A percentile compares a stretch with the other conserved stretches of the same genome.
Evolutionary conservation across 2,888 invertebrate species (phyloP).

Genomic region (Lasioglossum calceatum): DNA sequence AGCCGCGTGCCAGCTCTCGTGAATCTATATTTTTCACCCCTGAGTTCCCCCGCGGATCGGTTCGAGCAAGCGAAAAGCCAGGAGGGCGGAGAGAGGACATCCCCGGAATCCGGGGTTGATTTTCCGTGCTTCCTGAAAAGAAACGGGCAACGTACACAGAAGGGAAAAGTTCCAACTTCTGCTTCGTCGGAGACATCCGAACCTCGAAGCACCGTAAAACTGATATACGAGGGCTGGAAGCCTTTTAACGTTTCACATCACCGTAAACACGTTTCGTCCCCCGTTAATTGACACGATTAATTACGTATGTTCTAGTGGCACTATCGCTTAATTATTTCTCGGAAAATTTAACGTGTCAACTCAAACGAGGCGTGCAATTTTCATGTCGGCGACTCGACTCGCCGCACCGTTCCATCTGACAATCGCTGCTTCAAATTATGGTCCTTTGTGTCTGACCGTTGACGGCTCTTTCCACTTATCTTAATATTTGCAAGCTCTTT

Average conservation of each 20-base stretch:
- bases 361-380: neutral
- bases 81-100: slow-evolving; percentile 10
- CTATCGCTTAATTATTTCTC: neutral
- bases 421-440: neutral
- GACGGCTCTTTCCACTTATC: neutral
- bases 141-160: slow-evolving; percentile 20
- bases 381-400: neutral
- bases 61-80: slow-evolving; percentile 20
- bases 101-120: slow-evolving; percentile 37
- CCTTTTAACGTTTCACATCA: slow-evolving; percentile 27
- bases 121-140: slow-evolving; percentile 37
- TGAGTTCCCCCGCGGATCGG: slow-evolving; percentile 4
- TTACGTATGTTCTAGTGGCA: neutral
- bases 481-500: neutral
- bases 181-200: slow-evolving; percentile 12
- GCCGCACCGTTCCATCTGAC: neutral
- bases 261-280: neutral
- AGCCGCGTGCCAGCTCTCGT: slow-evolving; percentile 62
- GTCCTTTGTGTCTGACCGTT: neutral
- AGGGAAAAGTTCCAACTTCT: slow-evolving; percentile 36
- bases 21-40: slow-evolving; percentile 67
- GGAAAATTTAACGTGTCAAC: neutral
- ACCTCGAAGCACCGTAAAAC: slow-evolving; percentile 16
- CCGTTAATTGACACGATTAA: neutral
- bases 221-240: neutral